A percentile compares a stretch with the other conserved stretches of the same genome.
These are phyloP conservation scores for Phasianus colchicus DNA, from an alignment of 2,113 vertebrate species.

Conservation along the genomic window DNA sequence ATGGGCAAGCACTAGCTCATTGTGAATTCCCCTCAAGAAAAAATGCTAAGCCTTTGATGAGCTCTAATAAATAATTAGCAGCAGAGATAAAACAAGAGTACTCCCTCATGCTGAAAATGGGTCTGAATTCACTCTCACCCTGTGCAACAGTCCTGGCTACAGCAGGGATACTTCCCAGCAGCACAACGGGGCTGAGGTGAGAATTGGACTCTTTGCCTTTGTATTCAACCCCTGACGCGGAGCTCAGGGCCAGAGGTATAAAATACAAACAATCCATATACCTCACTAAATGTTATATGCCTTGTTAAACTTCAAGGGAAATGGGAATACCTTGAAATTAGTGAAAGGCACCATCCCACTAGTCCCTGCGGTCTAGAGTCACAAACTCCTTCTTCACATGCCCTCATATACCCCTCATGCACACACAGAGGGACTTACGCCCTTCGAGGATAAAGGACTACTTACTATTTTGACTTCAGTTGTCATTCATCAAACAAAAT, in stretches of 20 bases:
- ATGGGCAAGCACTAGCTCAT: not conserved
- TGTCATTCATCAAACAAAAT: not conserved
- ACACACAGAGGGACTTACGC: not conserved
- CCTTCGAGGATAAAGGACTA: not conserved
- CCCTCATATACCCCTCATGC: not conserved
- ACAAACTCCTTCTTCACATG: not conserved
- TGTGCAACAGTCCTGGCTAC: not conserved
- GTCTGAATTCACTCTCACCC: not conserved
- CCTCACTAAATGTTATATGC: not conserved
- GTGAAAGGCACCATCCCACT: not conserved
- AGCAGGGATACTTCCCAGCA: not conserved
- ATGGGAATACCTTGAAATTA: not conserved
- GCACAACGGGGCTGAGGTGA: not conserved
- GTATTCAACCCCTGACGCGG: not conserved
- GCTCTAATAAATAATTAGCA: slow-evolving; percentile 22
- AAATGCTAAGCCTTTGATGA: slow-evolving; percentile 1
- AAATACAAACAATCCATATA: not conserved
- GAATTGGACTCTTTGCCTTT: not conserved
- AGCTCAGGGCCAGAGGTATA: not conserved
- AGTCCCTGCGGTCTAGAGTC: not conserved
- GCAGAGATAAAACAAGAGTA: not conserved
- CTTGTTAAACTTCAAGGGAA: not conserved
- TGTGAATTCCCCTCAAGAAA: not conserved
- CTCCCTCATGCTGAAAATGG: not conserved
- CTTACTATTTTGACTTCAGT: not conserved